Percentiles rank a stretch among this genome's conserved stretches.
These are phyloP conservation scores for Pristionchus entomophagus DNA, from an alignment of 2,888 invertebrate genomes.

Conservation along the genomic window DNA sequence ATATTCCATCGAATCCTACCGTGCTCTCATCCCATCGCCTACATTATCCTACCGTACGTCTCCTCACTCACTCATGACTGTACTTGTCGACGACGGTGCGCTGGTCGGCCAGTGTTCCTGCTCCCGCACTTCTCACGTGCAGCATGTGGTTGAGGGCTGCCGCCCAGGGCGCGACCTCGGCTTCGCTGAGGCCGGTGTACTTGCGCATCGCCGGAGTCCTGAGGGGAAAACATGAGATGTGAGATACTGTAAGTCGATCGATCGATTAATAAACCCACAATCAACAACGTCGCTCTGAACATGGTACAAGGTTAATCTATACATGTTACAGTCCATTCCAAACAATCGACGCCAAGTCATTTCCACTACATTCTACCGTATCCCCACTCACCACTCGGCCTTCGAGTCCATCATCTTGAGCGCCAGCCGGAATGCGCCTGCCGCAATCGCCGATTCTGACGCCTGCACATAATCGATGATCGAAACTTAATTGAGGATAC, in stretches of 20 bases:
- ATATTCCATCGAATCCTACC: too few relatives aligned
- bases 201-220: constrained; percentile 67
- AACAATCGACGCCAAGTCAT: too few relatives aligned
- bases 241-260: too few relatives aligned
- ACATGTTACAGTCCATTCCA: too few relatives aligned
- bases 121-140: constrained; percentile 41
- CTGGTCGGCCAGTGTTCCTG: constrained; percentile 50
- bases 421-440: constrained; percentile 90
- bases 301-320: too few relatives aligned
- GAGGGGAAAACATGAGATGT: not conserved
- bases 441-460: constrained; percentile 88
- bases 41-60: not conserved
- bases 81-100: constrained; percentile 68
- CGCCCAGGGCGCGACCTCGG: constrained; percentile 66
- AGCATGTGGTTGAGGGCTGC: constrained; percentile 70
- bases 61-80: constrained; percentile 64
- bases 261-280: too few relatives aligned
- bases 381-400: constrained; percentile 61
- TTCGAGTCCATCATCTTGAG: constrained; percentile 82
- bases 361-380: too few relatives aligned
- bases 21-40: not conserved
- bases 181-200: constrained; percentile 66
- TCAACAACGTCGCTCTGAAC: too few relatives aligned
- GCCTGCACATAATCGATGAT: too few relatives aligned
- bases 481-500: too few relatives aligned